Conservation (phyloP, 2,113 vertebrate genomes). For the Oreochromis spilurus region DNA sequence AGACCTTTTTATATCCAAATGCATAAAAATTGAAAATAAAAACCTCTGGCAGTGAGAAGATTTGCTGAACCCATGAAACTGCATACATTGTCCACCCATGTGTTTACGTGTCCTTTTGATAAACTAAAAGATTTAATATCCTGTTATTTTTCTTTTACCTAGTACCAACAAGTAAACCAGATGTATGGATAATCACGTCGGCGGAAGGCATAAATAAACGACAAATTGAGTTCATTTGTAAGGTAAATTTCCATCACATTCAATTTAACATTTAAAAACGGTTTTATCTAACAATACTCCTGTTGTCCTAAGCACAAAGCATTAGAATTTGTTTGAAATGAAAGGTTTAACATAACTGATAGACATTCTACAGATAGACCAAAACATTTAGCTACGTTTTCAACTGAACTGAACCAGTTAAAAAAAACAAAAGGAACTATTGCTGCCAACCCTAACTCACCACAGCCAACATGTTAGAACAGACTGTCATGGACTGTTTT, state of each 20-base stretch:
- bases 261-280: not conserved
- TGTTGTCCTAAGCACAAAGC: not conserved
- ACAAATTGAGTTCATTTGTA: constrained; percentile 77
- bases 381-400: not conserved
- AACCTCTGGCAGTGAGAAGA: not conserved
- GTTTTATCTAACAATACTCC: not conserved
- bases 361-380: not conserved
- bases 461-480: not conserved
- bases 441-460: not conserved
- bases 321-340: not conserved
- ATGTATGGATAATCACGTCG: constrained; percentile 77
- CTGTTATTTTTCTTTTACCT: not conserved
- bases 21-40: not conserved
- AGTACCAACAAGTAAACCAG: constrained; percentile 80
- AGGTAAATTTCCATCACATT: constrained; percentile 73
- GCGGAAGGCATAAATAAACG: constrained; percentile 19
- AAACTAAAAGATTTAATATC: not conserved
- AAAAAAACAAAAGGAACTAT: not conserved
- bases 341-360: not conserved
- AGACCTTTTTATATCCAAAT: not conserved
- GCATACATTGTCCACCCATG: not conserved
- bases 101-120: not conserved
- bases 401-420: not conserved
- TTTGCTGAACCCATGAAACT: not conserved
- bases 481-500: not conserved